A percentile compares a stretch with the other conserved stretches of the same genome.
Evolutionary conservation across 30 jellyfish, hydroid and myxozoan species (phyloP).

Genomic region (Clytia hemisphaerica): DNA sequence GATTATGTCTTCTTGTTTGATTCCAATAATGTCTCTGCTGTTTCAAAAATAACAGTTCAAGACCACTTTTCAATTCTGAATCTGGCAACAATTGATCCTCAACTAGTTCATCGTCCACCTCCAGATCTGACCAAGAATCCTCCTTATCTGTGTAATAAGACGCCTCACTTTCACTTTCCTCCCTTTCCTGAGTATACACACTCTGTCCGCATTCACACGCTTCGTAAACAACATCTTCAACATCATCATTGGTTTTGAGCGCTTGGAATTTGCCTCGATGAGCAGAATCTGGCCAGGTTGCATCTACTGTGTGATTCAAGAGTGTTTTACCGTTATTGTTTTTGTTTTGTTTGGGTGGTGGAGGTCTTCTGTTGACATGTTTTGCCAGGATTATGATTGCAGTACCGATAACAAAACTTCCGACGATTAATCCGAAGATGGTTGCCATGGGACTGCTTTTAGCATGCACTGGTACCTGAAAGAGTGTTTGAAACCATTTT

Average conservation of each 20-base stretch:
- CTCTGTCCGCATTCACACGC: too few relatives aligned
- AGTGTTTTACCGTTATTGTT: conserved; percentile 4
- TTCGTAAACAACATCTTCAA: too few relatives aligned
- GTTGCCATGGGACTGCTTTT: conserved; percentile 64
- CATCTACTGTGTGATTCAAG: conserved; percentile 18
- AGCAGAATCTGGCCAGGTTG: conserved; percentile 44
- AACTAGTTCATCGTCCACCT: conserved; percentile 76
- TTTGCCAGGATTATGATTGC: conserved; percentile 59
- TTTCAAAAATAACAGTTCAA: conserved; percentile 69
- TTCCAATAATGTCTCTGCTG: conserved; percentile 94
- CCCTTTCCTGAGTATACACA: too few relatives aligned
- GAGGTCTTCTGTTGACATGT: not conserved
- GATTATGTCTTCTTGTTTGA: conserved; percentile 46
- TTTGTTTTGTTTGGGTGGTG: not conserved
- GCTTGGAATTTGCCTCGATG: not conserved
- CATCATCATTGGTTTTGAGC: not conserved
- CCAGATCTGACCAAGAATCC: conserved; percentile 50
- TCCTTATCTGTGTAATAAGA: conserved; percentile 22
- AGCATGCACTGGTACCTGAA: conserved; percentile 62
- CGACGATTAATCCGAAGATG: conserved; percentile 77
- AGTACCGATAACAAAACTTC: conserved; percentile 68
- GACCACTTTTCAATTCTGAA: conserved; percentile 74
- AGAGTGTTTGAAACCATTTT: too few relatives aligned
- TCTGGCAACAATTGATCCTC: conserved; percentile 91
- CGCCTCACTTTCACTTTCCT: conserved; percentile 18